These are phyloP conservation scores for Psix sp. DNA, from an alignment of 1,140 invertebrate species.

Conservation along the genomic window DNA sequence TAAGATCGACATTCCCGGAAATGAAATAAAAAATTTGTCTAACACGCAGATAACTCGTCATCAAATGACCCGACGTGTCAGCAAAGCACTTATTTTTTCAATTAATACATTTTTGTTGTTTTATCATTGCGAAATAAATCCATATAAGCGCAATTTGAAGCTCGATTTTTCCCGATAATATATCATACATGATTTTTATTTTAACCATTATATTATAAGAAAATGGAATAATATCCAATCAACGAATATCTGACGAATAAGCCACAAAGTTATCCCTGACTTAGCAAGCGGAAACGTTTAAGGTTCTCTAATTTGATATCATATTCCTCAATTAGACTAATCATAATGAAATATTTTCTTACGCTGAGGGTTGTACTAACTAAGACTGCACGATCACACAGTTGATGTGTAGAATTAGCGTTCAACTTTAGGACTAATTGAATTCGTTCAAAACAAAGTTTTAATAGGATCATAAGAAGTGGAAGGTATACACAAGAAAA, in stretches of 20 bases:
- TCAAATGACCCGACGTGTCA: slow-evolving; percentile 27
- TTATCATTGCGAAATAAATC: slow-evolving; percentile 1
- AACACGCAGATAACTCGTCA: slow-evolving; percentile 32
- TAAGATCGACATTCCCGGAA: slow-evolving; percentile 35
- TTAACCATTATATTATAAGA: too few relatives aligned
- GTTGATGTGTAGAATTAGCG: too few relatives aligned
- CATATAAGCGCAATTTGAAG: neutral
- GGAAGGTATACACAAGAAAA: neutral
- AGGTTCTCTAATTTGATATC: slow-evolving; percentile 42
- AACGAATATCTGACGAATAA: slow-evolving; percentile 38
- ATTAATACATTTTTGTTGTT: neutral
- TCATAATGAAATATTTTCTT: slow-evolving; percentile 33
- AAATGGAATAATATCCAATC: too few relatives aligned
- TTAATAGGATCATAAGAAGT: slow-evolving; percentile 12
- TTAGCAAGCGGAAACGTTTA: slow-evolving; percentile 31
- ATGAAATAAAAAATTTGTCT: slow-evolving; percentile 20
- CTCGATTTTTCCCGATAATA: neutral
- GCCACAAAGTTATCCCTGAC: slow-evolving; percentile 13
- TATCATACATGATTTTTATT: too few relatives aligned
- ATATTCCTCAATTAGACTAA: slow-evolving; percentile 32
- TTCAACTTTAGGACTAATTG: slow-evolving; percentile 2
- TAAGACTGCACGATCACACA: too few relatives aligned
- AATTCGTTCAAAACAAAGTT: slow-evolving; percentile 14
- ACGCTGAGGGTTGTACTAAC: neutral
- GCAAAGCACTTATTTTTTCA: slow-evolving; percentile 4